Conservation (phyloP, 1,140 invertebrate species). For the Babylonia areolata region DNA sequence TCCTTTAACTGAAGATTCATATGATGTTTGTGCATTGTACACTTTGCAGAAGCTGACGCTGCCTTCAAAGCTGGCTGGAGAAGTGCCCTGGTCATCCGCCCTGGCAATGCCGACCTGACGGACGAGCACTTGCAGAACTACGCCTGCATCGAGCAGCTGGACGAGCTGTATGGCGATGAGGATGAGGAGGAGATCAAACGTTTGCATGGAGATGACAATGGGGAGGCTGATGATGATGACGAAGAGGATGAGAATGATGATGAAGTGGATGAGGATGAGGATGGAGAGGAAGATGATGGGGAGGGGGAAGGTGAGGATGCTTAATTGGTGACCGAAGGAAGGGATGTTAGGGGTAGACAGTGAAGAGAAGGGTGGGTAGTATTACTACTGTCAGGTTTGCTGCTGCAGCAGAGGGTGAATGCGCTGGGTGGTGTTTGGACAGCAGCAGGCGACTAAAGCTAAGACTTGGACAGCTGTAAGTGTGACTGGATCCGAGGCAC, state of each 20-base stretch:
- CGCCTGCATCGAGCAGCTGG: conserved; percentile 79
- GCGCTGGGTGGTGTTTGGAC: background rate
- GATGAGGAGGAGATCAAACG: conserved; percentile 65
- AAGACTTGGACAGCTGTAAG: background rate
- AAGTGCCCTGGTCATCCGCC: conserved; percentile 83
- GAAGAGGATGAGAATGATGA: conserved; percentile 47
- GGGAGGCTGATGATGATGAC: conserved; percentile 41
- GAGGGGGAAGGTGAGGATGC: conserved; percentile 47
- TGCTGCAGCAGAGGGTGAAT: background rate
- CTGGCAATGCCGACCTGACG: conserved; percentile 84
- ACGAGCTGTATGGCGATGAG: conserved; percentile 71
- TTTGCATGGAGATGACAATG: conserved; percentile 54
- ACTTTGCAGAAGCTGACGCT: conserved; percentile 87
- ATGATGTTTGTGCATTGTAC: no score
- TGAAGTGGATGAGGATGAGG: conserved; percentile 51
- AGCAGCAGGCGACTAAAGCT: background rate
- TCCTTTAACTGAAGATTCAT: no score
- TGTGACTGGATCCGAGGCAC: background rate
- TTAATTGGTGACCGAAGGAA: background rate
- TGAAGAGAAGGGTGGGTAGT: conserved; percentile 13
- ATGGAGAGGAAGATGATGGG: conserved; percentile 48
- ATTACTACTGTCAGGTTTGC: background rate
- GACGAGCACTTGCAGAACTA: conserved; percentile 81
- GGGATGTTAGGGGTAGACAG: background rate
- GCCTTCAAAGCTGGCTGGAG: conserved; percentile 85